Conservation (phyloP, 2,888 invertebrate species). For the Euplexia lucipara region DNA sequence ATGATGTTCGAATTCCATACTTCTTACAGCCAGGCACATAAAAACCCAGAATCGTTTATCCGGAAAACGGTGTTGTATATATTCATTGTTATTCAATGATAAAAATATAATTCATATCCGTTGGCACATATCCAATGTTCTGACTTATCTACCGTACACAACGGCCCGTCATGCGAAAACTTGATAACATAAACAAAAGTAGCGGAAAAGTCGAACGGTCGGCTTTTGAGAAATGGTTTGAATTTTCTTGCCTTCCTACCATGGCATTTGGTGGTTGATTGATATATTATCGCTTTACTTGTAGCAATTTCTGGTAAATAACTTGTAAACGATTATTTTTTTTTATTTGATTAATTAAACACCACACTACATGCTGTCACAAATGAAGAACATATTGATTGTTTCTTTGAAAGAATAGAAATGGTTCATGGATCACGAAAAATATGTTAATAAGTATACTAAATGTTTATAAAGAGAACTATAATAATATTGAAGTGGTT, state of each 20-base stretch:
- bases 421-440: neutral
- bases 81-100: constrained; percentile 73
- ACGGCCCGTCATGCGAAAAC: constrained; percentile 76
- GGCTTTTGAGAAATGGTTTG: constrained; percentile 53
- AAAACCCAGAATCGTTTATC: constrained; percentile 46
- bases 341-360: constrained; percentile 10
- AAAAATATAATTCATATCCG: constrained; percentile 76
- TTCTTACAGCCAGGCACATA: neutral
- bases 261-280: constrained; percentile 14
- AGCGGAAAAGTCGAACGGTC: constrained; percentile 51
- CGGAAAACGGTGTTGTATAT: constrained; percentile 64
- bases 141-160: constrained; percentile 69
- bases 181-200: constrained; percentile 73
- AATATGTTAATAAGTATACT: neutral
- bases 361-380: neutral
- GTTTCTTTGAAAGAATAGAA: neutral
- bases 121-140: constrained; percentile 80
- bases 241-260: constrained; percentile 41
- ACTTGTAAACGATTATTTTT: no score
- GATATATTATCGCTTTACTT: constrained; percentile 24
- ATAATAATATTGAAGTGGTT: no score
- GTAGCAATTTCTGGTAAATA: neutral
- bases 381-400: neutral
- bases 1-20: no score
- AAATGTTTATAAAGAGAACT: neutral